Evolutionary conservation across 1,140 invertebrate genomes (phyloP).

Genomic region (Vanessa atalanta): DNA sequence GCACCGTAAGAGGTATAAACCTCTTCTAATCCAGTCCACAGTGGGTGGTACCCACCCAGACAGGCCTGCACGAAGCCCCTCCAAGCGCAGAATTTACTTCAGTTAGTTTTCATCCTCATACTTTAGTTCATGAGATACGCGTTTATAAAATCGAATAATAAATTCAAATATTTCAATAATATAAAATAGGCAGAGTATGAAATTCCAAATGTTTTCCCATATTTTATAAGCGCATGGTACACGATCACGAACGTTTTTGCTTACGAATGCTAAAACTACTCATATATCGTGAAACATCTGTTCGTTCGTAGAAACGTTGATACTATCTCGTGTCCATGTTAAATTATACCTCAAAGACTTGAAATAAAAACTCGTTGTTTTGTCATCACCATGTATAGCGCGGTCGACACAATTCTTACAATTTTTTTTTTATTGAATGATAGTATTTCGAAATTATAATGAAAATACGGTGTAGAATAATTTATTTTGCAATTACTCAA

Average conservation of each 20-base stretch:
- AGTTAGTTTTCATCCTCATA: too few relatives aligned
- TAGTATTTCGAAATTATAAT: neutral
- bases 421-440: neutral
- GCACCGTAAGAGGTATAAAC: too few relatives aligned
- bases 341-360: slow-evolving; percentile 5
- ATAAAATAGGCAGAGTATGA: slow-evolving; percentile 37
- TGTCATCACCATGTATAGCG: neutral
- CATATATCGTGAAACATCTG: slow-evolving; percentile 34
- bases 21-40: too few relatives aligned
- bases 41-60: too few relatives aligned
- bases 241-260: slow-evolving; percentile 49
- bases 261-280: slow-evolving; percentile 44
- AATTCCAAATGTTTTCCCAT: slow-evolving; percentile 41
- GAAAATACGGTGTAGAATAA: neutral
- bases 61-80: too few relatives aligned
- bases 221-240: slow-evolving; percentile 40
- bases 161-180: neutral
- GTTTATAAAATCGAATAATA: neutral
- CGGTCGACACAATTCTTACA: neutral
- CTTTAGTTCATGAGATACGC: too few relatives aligned
- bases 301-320: slow-evolving; percentile 33
- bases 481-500: neutral
- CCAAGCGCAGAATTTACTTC: too few relatives aligned
- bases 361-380: neutral
- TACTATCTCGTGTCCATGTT: slow-evolving; percentile 13